Evolutionary conservation across 1,140 invertebrate species (phyloP).

Genomic region (Aphidius gifuensis): DNA sequence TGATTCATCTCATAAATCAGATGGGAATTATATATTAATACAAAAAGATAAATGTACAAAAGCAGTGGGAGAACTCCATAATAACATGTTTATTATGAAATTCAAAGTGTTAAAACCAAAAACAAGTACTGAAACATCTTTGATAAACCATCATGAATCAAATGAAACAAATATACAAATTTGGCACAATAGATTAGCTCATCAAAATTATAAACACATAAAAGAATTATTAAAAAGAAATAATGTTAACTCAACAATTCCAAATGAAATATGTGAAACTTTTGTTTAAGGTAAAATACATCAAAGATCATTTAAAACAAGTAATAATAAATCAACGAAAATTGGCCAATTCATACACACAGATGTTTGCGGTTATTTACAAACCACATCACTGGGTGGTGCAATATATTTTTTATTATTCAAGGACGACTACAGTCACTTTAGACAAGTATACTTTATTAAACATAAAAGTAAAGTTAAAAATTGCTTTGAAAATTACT

Average conservation of each 20-base stretch:
- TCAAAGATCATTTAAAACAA: conserved; percentile 28
- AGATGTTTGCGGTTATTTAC: conserved; percentile 23
- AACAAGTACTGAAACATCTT: too few species aligned
- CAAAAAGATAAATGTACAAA: background rate
- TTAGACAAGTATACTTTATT: conserved; percentile 21
- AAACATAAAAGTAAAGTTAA: conserved; percentile 26
- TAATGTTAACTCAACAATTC: too few species aligned
- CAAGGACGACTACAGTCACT: conserved; percentile 29
- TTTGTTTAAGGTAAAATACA: conserved; percentile 27
- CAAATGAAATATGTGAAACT: conserved; percentile 14
- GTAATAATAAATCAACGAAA: conserved; percentile 18
- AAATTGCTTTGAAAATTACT: conserved; percentile 24
- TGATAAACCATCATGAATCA: too few species aligned
- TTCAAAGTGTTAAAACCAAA: too few species aligned
- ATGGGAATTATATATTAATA: background rate
- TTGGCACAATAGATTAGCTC: background rate
- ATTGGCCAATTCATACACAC: conserved; percentile 25
- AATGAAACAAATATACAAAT: background rate
- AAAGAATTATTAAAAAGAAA: background rate
- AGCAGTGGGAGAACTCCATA: conserved; percentile 2
- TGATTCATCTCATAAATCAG: conserved; percentile 1
- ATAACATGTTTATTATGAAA: too few species aligned
- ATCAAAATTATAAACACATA: background rate
- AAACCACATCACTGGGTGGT: conserved; percentile 16
- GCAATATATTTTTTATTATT: conserved; percentile 27